Percentiles rank a stretch among this genome's conserved stretches.
Conservation (phyloP, 2,113 vertebrate species). For the Plestiodon gilberti region DNA sequence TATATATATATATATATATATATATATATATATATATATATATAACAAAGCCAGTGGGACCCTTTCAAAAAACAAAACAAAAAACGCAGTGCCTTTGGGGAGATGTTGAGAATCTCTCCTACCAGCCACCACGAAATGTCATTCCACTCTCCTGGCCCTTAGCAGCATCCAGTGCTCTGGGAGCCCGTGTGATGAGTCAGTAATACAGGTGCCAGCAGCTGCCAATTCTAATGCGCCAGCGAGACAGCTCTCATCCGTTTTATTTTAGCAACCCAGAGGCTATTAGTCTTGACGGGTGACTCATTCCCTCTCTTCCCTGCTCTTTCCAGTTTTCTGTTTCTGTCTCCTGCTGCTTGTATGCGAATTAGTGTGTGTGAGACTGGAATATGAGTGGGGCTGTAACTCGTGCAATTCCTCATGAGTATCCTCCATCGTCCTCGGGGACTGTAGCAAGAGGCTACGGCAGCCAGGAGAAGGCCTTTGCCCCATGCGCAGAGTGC, state of each 20-base stretch:
- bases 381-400: not conserved
- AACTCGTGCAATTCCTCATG: not conserved
- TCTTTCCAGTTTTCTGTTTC: constrained; percentile 15
- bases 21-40: no score
- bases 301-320: constrained; percentile 45
- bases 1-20: no score
- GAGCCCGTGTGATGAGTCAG: constrained; percentile 67
- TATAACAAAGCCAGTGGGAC: not conserved
- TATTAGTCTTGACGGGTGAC: constrained; percentile 69
- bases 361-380: not conserved
- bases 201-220: constrained; percentile 56
- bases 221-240: constrained; percentile 43
- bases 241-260: constrained; percentile 60
- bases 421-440: not conserved
- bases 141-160: not conserved
- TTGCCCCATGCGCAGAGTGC: not conserved
- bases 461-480: not conserved
- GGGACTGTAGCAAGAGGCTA: not conserved
- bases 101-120: not conserved
- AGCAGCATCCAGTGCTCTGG: not conserved
- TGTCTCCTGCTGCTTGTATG: constrained; percentile 33
- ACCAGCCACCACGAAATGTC: constrained; percentile 2
- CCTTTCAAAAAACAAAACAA: not conserved
- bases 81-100: not conserved
- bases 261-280: constrained; percentile 66